Conservation (phyloP, 2,797 vertebrate genomes). For the Neosalanx taihuensis region DNA sequence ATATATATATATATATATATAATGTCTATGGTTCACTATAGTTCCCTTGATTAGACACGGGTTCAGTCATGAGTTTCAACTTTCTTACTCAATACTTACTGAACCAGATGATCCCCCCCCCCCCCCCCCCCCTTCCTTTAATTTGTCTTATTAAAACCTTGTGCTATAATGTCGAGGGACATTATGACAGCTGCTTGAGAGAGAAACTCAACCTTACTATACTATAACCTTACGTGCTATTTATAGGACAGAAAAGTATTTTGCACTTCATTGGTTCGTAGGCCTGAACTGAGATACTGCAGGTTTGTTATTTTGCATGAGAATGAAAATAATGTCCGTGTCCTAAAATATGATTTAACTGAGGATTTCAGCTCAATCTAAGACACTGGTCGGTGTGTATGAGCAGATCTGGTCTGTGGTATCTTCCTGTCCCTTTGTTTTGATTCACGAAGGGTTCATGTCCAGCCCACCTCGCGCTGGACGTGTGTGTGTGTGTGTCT, state of each 20-base stretch:
- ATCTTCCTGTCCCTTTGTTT: too few relatives aligned
- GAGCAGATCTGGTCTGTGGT: too few relatives aligned
- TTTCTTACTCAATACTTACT: neutral
- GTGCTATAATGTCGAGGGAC: constrained; percentile 1
- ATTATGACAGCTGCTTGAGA: constrained; percentile 37
- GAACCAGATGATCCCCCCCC: neutral
- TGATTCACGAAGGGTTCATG: neutral
- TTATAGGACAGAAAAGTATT: constrained; percentile 47
- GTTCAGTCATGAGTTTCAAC: neutral
- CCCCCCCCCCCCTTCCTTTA: constrained; percentile 26
- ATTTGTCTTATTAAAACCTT: constrained; percentile 28
- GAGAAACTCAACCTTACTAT: constrained; percentile 56
- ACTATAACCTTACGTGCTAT: constrained; percentile 49
- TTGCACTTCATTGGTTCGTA: constrained; percentile 23
- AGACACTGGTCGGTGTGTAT: too few relatives aligned
- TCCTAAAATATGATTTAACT: too few relatives aligned
- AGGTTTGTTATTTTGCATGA: too few relatives aligned
- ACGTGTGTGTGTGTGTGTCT: neutral
- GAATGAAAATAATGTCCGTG: too few relatives aligned
- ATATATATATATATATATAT: too few relatives aligned
- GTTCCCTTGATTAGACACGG: neutral
- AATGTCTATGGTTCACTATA: too few relatives aligned
- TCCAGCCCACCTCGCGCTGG: neutral
- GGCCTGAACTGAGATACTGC: too few relatives aligned
- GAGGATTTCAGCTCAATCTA: too few relatives aligned